These are phyloP conservation scores for Podotricha telesiphe DNA, from an alignment of 2,888 invertebrate species.

Conservation along the genomic window DNA sequence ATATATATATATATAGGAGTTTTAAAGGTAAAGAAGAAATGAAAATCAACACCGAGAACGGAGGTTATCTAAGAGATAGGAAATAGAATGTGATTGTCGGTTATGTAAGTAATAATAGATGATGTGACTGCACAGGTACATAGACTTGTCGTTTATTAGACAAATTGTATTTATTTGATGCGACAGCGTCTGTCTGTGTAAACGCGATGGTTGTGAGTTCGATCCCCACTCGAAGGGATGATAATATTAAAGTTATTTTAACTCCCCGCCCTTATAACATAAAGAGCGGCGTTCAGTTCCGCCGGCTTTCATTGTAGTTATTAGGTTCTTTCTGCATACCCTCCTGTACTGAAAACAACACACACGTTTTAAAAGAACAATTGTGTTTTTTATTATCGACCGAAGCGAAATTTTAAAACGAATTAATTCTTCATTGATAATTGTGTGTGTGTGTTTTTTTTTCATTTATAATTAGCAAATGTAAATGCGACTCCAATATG, in stretches of 20 bases:
- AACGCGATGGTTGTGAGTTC: neutral
- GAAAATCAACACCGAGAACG: constrained; percentile 10
- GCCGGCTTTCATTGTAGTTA: no score
- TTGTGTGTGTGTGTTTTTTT: neutral
- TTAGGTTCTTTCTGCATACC: no score
- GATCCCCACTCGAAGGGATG: neutral
- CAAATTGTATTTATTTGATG: neutral
- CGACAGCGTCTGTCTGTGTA: neutral
- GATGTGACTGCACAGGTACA: constrained; percentile 4
- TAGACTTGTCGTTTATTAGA: constrained; percentile 1
- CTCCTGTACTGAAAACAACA: no score
- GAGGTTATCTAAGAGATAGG: constrained; percentile 28
- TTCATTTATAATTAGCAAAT: neutral
- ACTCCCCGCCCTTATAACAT: no score
- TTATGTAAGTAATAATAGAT: constrained; percentile 23
- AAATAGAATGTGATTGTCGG: constrained; percentile 28
- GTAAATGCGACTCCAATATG: neutral
- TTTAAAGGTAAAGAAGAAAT: neutral
- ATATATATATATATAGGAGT: no score
- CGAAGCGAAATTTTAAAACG: neutral
- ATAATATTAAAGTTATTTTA: no score
- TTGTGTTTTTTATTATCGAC: no score
- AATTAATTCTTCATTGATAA: neutral
- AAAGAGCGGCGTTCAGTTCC: no score
- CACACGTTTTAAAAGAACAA: no score